These are phyloP conservation scores for Heliconius eleuchia DNA, from an alignment of 1,140 invertebrate species.

Conservation along the genomic window DNA sequence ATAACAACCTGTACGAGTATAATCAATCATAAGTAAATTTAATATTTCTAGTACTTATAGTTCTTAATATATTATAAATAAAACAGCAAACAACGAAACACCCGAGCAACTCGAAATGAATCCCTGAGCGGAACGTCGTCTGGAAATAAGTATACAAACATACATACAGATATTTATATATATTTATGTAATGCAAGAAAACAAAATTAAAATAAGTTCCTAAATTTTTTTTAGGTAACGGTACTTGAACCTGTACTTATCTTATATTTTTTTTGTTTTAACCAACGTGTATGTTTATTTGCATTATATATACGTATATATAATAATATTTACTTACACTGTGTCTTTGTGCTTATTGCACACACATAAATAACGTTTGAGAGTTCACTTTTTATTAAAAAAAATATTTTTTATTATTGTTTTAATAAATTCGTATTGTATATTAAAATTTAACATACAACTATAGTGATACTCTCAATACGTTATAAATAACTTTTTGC, in stretches of 20 bases:
- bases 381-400: background rate
- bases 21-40: too few relatives aligned
- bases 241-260: too few relatives aligned
- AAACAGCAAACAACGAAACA: conserved; percentile 78
- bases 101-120: conserved; percentile 77
- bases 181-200: background rate
- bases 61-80: conserved; percentile 10
- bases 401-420: background rate
- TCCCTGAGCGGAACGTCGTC: conserved; percentile 55
- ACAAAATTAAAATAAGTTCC: background rate
- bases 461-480: background rate
- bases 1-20: too few relatives aligned
- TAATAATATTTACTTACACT: background rate
- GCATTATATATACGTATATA: conserved; percentile 13
- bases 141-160: conserved; percentile 44
- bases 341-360: conserved; percentile 4
- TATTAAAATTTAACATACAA: background rate
- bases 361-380: background rate
- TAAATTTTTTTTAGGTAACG: too few relatives aligned
- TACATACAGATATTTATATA: conserved; percentile 26
- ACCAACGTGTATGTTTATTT: background rate
- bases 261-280: background rate
- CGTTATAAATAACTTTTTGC: conserved; percentile 8
- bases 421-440: background rate
- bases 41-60: background rate